Evolutionary conservation across 1,140 invertebrate species (phyloP).

Genomic region (Euglossa dilemma): DNA sequence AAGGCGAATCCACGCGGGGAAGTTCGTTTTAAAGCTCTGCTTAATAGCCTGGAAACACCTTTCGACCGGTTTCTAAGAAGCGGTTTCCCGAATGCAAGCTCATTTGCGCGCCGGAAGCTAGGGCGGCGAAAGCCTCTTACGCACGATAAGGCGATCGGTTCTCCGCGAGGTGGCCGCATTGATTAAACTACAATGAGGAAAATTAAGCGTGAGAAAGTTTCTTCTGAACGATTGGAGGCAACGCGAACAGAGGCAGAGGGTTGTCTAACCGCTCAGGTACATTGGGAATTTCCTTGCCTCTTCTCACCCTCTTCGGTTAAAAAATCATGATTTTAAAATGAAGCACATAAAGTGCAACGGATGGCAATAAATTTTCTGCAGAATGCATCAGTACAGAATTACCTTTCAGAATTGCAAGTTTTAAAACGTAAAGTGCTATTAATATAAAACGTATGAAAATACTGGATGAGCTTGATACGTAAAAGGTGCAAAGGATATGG

Average conservation of each 20-base stretch:
- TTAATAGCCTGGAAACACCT: conserved; percentile 44
- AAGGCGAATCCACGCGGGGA: background rate
- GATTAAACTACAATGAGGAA: conserved; percentile 53
- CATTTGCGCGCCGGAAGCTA: conserved; percentile 10
- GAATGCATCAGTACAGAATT: too few relatives aligned
- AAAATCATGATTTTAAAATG: too few relatives aligned
- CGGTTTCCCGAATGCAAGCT: conserved; percentile 21
- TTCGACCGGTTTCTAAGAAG: background rate
- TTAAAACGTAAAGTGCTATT: too few relatives aligned
- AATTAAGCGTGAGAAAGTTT: conserved; percentile 43
- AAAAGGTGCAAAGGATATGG: too few relatives aligned
- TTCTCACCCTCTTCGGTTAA: too few relatives aligned
- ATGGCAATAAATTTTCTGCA: too few relatives aligned
- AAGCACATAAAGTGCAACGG: too few relatives aligned
- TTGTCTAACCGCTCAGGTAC: too few relatives aligned
- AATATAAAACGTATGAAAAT: too few relatives aligned
- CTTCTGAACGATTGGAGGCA: background rate
- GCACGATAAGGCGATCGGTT: conserved; percentile 43
- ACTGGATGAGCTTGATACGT: background rate
- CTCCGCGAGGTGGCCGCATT: conserved; percentile 3
- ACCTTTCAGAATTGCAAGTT: too few relatives aligned
- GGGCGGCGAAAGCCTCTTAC: conserved; percentile 13
- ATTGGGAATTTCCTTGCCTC: too few relatives aligned
- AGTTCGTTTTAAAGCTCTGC: background rate
- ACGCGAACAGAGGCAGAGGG: too few relatives aligned